Percentiles rank a stretch among this genome's conserved stretches.
phyloP scores from a whole-genome alignment of 2,797 vertebrate species.

The Pitangus sulphuratus region DNA sequence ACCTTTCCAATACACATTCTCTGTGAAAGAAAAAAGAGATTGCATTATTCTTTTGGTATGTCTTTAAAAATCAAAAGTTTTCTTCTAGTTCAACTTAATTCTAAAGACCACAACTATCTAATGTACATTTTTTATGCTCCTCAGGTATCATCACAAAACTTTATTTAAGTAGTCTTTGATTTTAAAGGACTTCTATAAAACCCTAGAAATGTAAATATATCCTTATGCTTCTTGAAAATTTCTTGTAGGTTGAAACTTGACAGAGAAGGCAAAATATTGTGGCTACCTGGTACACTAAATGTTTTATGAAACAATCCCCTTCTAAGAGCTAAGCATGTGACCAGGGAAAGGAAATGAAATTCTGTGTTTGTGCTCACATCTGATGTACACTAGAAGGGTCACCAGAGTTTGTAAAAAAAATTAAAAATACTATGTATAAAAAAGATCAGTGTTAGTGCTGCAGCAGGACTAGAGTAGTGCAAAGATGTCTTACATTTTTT shows the following conservation, averaged over 20 bases:
- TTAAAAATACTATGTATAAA: not conserved
- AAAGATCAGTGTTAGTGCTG: not conserved
- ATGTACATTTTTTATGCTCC: accelerated
- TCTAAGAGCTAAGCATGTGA: not conserved
- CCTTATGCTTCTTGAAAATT: not conserved
- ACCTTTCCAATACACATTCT: not conserved
- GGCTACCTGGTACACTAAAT: not conserved
- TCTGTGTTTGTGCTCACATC: not conserved
- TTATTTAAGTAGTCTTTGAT: not conserved
- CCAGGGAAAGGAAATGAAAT: not conserved
- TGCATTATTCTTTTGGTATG: not conserved
- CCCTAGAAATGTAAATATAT: not conserved
- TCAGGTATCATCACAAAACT: not conserved
- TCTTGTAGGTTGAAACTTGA: not conserved
- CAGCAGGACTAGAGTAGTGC: not conserved
- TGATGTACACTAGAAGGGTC: not conserved
- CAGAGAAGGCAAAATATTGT: not conserved
- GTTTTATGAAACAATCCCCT: not conserved
- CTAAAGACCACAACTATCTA: not conserved
- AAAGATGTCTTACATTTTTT: not conserved
- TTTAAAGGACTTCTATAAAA: not conserved
- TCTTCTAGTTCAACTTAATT: not conserved
- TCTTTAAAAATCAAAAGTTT: not conserved
- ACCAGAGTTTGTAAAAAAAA: not conserved
- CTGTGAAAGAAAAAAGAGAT: not conserved